Evolutionary conservation across 2,888 invertebrate genomes (phyloP).

Genomic region (Oscheius myriophilus): DNA sequence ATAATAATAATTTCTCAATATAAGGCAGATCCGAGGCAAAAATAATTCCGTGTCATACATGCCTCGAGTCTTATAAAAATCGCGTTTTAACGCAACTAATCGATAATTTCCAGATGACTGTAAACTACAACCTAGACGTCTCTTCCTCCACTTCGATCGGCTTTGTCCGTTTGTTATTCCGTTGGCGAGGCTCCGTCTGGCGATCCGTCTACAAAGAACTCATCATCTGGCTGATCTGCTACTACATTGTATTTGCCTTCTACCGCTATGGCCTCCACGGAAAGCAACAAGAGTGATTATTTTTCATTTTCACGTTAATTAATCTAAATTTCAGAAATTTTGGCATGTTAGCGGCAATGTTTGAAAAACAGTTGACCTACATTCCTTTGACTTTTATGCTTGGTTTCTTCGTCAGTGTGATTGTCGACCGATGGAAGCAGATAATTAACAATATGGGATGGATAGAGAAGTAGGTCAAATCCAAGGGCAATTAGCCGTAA

Average conservation of each 20-base stretch:
- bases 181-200: conserved; percentile 67
- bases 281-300: conserved; percentile 36
- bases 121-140: conserved; percentile 63
- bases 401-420: conserved; percentile 60
- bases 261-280: conserved; percentile 46
- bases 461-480: conserved; percentile 45
- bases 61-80: too few relatives aligned
- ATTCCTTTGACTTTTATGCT: conserved; percentile 61
- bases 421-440: conserved; percentile 51
- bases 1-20: too few relatives aligned
- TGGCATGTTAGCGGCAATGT: conserved; percentile 40
- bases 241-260: conserved; percentile 42
- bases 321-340: conserved; percentile 39
- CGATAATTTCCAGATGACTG: conserved; percentile 52
- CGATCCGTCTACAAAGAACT: conserved; percentile 58
- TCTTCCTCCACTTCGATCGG: conserved; percentile 52
- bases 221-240: conserved; percentile 50
- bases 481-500: too few relatives aligned
- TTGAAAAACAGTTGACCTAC: conserved; percentile 45
- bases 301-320: neutral
- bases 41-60: too few relatives aligned
- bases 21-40: too few relatives aligned
- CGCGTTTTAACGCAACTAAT: too few relatives aligned
- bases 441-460: conserved; percentile 50
- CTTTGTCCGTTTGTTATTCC: conserved; percentile 52